Evolutionary conservation across 2,888 invertebrate species (phyloP).

Genomic region (Mesochorus sp.): DNA sequence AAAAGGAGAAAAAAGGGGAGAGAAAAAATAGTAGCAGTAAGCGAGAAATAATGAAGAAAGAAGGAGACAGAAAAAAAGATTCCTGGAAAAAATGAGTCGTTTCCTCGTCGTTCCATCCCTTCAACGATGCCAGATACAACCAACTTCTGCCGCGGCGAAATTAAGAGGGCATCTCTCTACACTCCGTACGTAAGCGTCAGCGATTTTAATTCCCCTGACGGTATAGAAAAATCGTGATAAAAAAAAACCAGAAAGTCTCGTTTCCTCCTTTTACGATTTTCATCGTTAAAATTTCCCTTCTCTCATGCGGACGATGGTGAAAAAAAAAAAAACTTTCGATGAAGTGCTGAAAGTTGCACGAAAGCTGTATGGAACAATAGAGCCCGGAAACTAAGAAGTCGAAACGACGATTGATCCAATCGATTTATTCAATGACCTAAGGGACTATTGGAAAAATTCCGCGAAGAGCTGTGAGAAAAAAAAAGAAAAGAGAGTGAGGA

Average conservation of each 20-base stretch:
- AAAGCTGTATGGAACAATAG: constrained; percentile 38
- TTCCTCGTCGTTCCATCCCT: constrained; percentile 16
- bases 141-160: constrained; percentile 9
- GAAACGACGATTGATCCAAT: constrained; percentile 61
- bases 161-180: constrained; percentile 31
- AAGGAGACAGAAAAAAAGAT: constrained; percentile 1
- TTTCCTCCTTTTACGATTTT: constrained; percentile 43
- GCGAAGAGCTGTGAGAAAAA: not conserved
- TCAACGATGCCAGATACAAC: constrained; percentile 2
- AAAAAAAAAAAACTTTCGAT: not conserved
- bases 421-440: constrained; percentile 46
- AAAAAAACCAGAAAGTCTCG: constrained; percentile 20
- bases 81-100: constrained; percentile 24
- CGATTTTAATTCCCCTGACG: constrained; percentile 47
- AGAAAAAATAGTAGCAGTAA: not conserved
- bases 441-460: constrained; percentile 14
- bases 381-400: constrained; percentile 60
- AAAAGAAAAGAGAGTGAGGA: constrained; percentile 8
- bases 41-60: not conserved
- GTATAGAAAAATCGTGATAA: constrained; percentile 13
- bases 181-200: constrained; percentile 36
- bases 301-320: too few species aligned
- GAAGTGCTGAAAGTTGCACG: constrained; percentile 26
- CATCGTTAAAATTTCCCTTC: constrained; percentile 61
- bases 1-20: not conserved